Conservation (phyloP, 2,888 invertebrate species). For the Hofmannophila pseudospretella region DNA sequence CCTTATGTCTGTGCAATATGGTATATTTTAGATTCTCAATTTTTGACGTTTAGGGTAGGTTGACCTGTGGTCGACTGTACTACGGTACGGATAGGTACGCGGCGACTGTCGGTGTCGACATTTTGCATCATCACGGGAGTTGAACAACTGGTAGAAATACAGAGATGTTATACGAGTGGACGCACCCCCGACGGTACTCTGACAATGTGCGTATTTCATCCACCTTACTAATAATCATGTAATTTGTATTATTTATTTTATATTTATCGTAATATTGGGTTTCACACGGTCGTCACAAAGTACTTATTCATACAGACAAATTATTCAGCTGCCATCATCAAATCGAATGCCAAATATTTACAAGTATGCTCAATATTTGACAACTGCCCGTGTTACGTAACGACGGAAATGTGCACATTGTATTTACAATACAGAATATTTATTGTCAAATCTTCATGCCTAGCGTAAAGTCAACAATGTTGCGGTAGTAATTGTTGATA, state of each 20-base stretch:
- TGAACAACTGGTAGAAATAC: not conserved
- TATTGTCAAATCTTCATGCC: constrained; percentile 55
- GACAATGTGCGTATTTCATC: constrained; percentile 65
- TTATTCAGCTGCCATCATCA: constrained; percentile 24
- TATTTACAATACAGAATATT: constrained; percentile 44
- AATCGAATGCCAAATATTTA: constrained; percentile 52
- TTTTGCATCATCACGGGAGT: too few relatives aligned
- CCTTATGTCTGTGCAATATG: too few relatives aligned
- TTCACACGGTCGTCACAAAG: constrained; percentile 50
- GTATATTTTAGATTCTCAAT: too few relatives aligned
- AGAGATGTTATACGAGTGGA: constrained; percentile 36
- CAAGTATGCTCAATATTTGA: constrained; percentile 50
- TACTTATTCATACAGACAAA: constrained; percentile 35
- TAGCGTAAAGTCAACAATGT: constrained; percentile 64
- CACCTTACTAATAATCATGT: constrained; percentile 16
- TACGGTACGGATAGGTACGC: too few relatives aligned
- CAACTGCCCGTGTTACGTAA: too few relatives aligned
- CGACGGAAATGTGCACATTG: constrained; percentile 63
- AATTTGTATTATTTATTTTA: constrained; percentile 27
- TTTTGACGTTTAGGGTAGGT: too few relatives aligned
- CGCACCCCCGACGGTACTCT: constrained; percentile 30
- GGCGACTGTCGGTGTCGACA: too few relatives aligned
- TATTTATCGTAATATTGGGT: constrained; percentile 21
- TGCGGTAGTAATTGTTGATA: constrained; percentile 66
- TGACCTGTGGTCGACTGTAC: too few relatives aligned